A percentile compares a stretch with the other conserved stretches of the same genome.
Evolutionary conservation across 2,797 vertebrate species (phyloP).

Genomic region (Tadarida brasiliensis): DNA sequence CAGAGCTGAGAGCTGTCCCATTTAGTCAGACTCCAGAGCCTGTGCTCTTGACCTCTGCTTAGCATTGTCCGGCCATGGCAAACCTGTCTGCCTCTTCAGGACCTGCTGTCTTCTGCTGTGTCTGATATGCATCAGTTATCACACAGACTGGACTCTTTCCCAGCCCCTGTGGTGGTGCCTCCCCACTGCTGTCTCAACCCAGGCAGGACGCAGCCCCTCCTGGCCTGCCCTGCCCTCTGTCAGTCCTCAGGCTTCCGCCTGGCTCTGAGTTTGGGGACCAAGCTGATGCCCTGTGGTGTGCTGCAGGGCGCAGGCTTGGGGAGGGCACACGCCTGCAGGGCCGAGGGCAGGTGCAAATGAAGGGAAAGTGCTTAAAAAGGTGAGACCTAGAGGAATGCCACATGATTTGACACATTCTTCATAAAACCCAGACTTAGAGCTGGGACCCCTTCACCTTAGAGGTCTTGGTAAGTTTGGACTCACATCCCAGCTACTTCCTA

Average conservation of each 20-base stretch:
- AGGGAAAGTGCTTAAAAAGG: background rate
- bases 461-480: background rate
- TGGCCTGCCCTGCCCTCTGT: background rate
- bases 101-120: background rate
- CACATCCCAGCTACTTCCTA: background rate
- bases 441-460: background rate
- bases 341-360: background rate
- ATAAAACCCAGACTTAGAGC: background rate
- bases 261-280: background rate
- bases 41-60: background rate
- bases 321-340: background rate
- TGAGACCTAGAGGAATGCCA: background rate
- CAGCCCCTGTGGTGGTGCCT: background rate
- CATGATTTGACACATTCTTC: background rate
- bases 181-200: background rate
- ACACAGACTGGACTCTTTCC: background rate
- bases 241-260: background rate
- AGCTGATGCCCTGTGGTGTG: background rate
- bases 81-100: background rate
- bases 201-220: background rate
- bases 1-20: background rate
- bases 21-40: background rate
- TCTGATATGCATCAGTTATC: background rate
- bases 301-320: background rate
- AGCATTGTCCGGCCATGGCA: accelerated